phyloP scores from a whole-genome alignment of 2,888 invertebrate species.

The Oegoconia quadripuncta region DNA sequence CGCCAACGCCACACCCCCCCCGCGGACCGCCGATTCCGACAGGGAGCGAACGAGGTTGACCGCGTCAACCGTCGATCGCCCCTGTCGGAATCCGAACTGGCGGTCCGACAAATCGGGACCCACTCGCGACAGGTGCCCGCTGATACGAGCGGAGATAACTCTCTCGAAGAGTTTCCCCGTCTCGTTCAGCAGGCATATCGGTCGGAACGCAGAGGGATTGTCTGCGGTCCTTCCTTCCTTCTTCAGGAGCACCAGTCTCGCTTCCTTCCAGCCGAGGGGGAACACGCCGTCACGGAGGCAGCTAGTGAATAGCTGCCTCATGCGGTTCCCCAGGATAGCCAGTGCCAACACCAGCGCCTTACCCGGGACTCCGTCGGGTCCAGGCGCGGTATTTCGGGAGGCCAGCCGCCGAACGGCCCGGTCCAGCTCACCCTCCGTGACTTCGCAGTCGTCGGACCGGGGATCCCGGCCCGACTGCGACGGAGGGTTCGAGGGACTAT shows the following conservation, averaged over 20 bases:
- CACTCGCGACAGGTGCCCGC: no score
- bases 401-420: not conserved
- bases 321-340: not conserved
- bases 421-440: conserved; percentile 1
- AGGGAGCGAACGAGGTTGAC: no score
- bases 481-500: not conserved
- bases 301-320: not conserved
- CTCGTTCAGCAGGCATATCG: no score
- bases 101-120: no score
- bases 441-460: no score
- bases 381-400: conserved; percentile 9
- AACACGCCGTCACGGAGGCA: conserved; percentile 1
- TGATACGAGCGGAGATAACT: no score
- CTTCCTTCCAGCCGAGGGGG: conserved; percentile 11
- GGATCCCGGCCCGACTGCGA: not conserved
- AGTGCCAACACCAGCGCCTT: not conserved
- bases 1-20: no score
- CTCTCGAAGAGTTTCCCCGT: no score
- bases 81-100: no score
- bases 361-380: conserved; percentile 11
- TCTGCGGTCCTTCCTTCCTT: conserved; percentile 8
- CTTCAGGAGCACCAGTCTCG: conserved; percentile 3
- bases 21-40: no score
- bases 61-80: no score
- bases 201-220: conserved; percentile 1